Evolutionary conservation across 2,113 vertebrate species (phyloP).

Genomic region (Conger conger): DNA sequence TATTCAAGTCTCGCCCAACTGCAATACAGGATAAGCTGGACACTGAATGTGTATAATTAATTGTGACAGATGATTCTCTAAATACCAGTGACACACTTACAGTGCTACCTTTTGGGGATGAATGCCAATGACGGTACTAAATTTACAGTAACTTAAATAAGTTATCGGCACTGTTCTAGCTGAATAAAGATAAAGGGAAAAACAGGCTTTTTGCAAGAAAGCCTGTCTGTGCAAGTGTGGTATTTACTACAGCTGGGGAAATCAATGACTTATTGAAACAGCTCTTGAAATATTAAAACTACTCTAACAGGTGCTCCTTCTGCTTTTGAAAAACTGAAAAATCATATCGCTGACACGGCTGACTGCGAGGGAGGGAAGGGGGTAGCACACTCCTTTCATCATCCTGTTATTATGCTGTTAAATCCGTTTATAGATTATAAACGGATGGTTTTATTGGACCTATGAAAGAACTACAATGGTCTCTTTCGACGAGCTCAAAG

Average conservation of each 20-base stretch:
- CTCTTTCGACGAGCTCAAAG: conserved; percentile 33
- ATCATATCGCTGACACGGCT: conserved; percentile 17
- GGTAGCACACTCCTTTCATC: conserved; percentile 34
- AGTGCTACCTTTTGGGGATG: conserved; percentile 22
- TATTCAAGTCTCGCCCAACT: conserved; percentile 24
- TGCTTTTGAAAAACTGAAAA: conserved; percentile 8
- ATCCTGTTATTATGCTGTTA: conserved; percentile 42
- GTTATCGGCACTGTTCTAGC: neutral
- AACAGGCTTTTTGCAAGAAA: neutral
- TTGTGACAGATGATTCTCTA: neutral
- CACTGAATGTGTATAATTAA: conserved; percentile 3
- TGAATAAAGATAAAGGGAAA: neutral
- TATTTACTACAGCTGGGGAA: conserved; percentile 36
- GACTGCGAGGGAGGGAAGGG: conserved; percentile 2
- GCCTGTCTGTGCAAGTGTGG: conserved; percentile 44
- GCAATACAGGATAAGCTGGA: neutral
- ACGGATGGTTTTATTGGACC: conserved; percentile 41
- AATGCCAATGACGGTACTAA: neutral
- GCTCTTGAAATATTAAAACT: conserved; percentile 29
- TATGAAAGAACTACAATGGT: conserved; percentile 38
- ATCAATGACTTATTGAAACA: conserved; percentile 31
- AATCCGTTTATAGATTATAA: conserved; percentile 43
- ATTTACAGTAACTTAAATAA: neutral
- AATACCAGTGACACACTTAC: conserved; percentile 1
- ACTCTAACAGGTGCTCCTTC: neutral